These are phyloP conservation scores for Nasonia vitripennis DNA, from an alignment of 1,140 invertebrate genomes.

Conservation along the genomic window DNA sequence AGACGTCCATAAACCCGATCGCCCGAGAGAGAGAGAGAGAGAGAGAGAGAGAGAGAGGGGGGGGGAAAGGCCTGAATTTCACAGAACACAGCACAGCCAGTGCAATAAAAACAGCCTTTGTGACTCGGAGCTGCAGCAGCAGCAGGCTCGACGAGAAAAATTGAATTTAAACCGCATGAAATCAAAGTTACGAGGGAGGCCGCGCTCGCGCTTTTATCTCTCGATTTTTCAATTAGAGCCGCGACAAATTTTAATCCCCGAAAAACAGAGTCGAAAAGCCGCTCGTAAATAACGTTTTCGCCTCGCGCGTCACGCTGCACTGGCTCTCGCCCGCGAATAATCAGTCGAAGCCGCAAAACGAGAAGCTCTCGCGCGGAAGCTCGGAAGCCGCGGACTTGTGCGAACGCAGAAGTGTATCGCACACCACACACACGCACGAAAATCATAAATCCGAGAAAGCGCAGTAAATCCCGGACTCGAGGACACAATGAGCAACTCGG, in stretches of 20 bases:
- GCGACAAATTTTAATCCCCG: not conserved
- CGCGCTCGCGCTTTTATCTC: not conserved
- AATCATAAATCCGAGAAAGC: slow-evolving; percentile 65
- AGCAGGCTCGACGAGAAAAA: not conserved
- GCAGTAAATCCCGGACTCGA: slow-evolving; percentile 60
- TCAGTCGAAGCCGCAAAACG: not conserved
- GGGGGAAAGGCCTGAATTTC: too few relatives aligned
- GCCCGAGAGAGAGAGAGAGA: too few relatives aligned
- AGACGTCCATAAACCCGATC: slow-evolving; percentile 22
- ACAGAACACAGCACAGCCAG: too few relatives aligned
- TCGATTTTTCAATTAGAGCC: slow-evolving; percentile 1
- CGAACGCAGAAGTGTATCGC: too few relatives aligned
- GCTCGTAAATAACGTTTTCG: slow-evolving; percentile 2
- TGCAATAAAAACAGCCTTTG: slow-evolving; percentile 37
- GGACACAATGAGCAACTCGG: slow-evolving; percentile 62
- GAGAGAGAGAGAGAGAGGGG: too few relatives aligned
- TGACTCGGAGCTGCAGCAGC: not conserved
- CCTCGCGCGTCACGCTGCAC: not conserved
- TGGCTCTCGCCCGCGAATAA: too few relatives aligned
- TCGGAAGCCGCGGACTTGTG: not conserved
- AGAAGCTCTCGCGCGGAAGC: not conserved
- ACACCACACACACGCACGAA: slow-evolving; percentile 34
- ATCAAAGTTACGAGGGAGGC: not conserved
- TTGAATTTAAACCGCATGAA: not conserved
- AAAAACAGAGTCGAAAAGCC: not conserved